These are phyloP conservation scores for Neodon shergylaensis DNA, from an alignment of 2,113 vertebrate species.

Conservation along the genomic window DNA sequence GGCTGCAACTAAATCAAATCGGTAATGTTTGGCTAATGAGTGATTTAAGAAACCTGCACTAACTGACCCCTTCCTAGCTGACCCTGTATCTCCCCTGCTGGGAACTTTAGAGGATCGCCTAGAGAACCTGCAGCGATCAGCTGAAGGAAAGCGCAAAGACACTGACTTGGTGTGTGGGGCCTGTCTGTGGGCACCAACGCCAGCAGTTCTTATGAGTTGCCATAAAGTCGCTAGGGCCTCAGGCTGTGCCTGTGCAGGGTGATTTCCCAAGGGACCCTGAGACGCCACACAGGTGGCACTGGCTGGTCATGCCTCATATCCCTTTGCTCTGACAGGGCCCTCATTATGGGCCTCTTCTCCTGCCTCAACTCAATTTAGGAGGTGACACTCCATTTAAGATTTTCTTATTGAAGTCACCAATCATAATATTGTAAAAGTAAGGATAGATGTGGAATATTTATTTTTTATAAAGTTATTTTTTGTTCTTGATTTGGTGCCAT, in stretches of 20 bases:
- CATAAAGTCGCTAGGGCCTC: neutral
- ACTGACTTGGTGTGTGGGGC: neutral
- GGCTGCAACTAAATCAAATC: neutral
- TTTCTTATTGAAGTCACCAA: constrained; percentile 66
- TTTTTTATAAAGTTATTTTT: constrained; percentile 60
- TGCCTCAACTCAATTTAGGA: constrained; percentile 64
- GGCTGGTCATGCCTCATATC: fast-evolving
- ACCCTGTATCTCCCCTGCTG: neutral
- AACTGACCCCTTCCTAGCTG: neutral
- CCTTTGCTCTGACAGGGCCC: constrained; percentile 35
- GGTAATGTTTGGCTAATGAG: neutral
- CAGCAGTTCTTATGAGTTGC: neutral
- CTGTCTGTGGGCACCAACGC: too few species aligned
- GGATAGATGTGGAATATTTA: neutral
- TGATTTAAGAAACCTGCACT: neutral
- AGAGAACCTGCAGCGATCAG: neutral
- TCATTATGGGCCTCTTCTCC: constrained; percentile 29
- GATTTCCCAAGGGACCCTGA: neutral
- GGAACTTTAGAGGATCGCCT: neutral
- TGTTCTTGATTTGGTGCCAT: constrained; percentile 56
- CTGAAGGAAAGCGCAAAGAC: neutral
- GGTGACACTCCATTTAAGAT: constrained; percentile 15
- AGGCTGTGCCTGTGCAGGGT: neutral
- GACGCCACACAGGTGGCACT: neutral
- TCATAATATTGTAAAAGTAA: constrained; percentile 56